A percentile compares a stretch with the other conserved stretches of the same genome.
These are phyloP conservation scores for Plestiodon gilberti DNA, from an alignment of 2,113 vertebrate species.

Conservation along the genomic window DNA sequence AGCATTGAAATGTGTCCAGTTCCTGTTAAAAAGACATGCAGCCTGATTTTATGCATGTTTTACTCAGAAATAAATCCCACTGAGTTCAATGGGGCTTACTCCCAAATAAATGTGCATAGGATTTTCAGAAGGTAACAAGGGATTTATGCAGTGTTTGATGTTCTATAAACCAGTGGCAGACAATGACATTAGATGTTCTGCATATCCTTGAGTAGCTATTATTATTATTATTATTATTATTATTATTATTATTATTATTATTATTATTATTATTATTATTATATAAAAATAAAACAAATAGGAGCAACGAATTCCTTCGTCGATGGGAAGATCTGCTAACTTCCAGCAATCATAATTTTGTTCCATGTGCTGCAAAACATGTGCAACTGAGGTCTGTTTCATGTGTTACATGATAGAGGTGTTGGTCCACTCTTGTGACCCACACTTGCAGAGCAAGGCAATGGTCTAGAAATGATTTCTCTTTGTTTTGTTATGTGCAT, in stretches of 20 bases:
- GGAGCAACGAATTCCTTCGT: neutral
- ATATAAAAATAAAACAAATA: no score
- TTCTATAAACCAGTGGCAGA: neutral
- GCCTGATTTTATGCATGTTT: neutral
- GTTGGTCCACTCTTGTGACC: neutral
- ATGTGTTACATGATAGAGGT: conserved; percentile 12
- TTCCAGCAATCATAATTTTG: neutral
- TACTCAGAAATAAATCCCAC: neutral
- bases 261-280: no score
- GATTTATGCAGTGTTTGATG: neutral
- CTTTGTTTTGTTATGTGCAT: neutral
- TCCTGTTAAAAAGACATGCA: accelerated
- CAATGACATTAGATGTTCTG: neutral
- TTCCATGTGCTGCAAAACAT: neutral
- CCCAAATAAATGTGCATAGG: neutral
- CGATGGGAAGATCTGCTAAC: neutral
- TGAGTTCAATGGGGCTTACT: neutral
- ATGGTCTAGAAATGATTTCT: neutral
- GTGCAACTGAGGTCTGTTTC: conserved; percentile 7
- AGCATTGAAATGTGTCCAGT: neutral
- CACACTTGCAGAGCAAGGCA: neutral
- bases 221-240: no score
- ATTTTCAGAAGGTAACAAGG: neutral
- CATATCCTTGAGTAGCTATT: no score
- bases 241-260: no score